Conservation (phyloP, 30 jellyfish, hydroid and myxozoan genomes). For the Catostylus mosaicus region DNA sequence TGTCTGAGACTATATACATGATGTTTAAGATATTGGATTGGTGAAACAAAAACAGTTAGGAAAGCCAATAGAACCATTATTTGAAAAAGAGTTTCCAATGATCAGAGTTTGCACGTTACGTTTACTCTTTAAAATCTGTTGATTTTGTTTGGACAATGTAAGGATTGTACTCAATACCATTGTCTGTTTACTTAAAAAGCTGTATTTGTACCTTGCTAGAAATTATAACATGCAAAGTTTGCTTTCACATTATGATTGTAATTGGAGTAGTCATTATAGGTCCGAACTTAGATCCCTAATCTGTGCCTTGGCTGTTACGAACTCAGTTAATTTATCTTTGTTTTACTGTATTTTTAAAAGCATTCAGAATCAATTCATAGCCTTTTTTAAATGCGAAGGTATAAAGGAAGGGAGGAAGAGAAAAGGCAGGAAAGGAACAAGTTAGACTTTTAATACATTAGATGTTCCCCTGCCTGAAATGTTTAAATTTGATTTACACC, state of each 20-base stretch:
- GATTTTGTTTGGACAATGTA: constrained; percentile 3
- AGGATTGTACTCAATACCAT: background rate
- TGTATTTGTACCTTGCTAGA: background rate
- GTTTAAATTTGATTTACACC: too few species aligned
- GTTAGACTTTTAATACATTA: too few species aligned
- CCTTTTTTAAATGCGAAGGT: too few species aligned
- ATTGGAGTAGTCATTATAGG: too few species aligned
- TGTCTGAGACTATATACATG: background rate
- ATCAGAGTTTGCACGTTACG: constrained; percentile 15
- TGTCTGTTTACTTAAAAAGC: background rate
- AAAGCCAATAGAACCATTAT: constrained; percentile 15
- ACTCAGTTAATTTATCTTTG: too few species aligned
- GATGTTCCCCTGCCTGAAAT: too few species aligned
- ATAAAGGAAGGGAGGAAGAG: too few species aligned
- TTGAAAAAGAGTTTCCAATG: constrained; percentile 11
- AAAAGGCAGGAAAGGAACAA: too few species aligned
- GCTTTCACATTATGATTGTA: background rate
- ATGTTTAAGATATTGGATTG: background rate
- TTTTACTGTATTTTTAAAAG: too few species aligned
- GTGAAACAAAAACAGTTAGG: constrained; percentile 12
- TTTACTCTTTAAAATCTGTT: constrained; percentile 11
- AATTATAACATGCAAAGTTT: background rate
- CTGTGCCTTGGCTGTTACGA: too few species aligned
- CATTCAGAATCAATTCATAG: too few species aligned
- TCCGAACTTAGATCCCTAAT: too few species aligned